Evolutionary conservation across 2,797 vertebrate genomes (phyloP).

Genomic region (Psittacula derbiana): DNA sequence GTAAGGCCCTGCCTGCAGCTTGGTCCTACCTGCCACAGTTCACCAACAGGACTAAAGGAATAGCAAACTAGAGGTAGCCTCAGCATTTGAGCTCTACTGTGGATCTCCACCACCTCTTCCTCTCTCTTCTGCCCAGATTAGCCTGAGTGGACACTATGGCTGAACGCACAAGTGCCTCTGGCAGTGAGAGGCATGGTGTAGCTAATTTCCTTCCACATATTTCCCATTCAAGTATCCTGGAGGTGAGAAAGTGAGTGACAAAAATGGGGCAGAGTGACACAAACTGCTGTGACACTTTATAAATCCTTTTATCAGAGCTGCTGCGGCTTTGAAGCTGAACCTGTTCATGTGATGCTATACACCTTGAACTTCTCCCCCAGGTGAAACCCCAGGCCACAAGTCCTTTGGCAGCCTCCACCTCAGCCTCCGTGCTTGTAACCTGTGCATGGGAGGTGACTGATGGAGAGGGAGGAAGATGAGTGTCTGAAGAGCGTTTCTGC

Average conservation of each 20-base stretch:
- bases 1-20: accelerated
- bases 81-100: not conserved
- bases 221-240: not conserved
- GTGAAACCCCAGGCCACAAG: not conserved
- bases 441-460: accelerated
- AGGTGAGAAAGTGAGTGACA: not conserved
- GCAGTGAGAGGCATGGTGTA: not conserved
- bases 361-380: not conserved
- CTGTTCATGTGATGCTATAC: not conserved
- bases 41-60: not conserved
- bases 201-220: not conserved
- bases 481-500: not conserved
- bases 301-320: accelerated
- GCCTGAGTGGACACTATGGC: not conserved
- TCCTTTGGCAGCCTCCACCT: not conserved
- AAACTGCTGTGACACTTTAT: not conserved
- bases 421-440: accelerated
- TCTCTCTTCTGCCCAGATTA: not conserved
- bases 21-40: not conserved
- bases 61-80: not conserved
- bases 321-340: not conserved
- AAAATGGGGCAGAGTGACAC: not conserved
- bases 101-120: not conserved
- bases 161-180: not conserved
- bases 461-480: not conserved